phyloP scores from a whole-genome alignment of 2,888 invertebrate species.

The Cephus rjabovi region DNA sequence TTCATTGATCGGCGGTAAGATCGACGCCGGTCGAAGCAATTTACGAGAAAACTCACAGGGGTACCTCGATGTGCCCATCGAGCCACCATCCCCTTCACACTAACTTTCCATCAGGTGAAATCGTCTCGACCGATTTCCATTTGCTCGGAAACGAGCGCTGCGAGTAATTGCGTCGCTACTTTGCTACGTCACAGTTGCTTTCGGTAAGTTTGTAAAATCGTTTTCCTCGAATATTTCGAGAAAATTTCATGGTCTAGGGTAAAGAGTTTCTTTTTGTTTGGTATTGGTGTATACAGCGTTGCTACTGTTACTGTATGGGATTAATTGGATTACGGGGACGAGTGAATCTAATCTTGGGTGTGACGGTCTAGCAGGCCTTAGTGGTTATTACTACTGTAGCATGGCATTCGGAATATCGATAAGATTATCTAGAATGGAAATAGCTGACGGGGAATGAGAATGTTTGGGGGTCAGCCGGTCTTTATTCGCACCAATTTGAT shows the following conservation, averaged over 20 bases:
- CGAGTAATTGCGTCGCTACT: not conserved
- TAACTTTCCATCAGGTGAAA: not conserved
- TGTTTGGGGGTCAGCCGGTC: not conserved
- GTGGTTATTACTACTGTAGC: not conserved
- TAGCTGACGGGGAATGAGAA: not conserved
- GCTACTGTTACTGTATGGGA: not conserved
- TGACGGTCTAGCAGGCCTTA: not conserved
- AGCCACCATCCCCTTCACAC: not conserved
- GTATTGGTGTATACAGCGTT: not conserved
- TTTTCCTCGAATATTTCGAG: not conserved
- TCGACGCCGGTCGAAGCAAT: not conserved
- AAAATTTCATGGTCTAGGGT: not conserved
- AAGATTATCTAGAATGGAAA: not conserved
- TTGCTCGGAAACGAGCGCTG: not conserved
- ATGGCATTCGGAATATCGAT: not conserved
- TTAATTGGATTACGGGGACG: not conserved
- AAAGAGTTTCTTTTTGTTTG: not conserved
- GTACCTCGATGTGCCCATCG: not conserved
- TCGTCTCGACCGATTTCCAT: not conserved
- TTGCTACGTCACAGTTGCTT: not conserved
- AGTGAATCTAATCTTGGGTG: not conserved
- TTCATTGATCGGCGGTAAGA: not conserved
- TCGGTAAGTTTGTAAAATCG: not conserved
- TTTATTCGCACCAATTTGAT: not conserved
- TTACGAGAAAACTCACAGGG: not conserved